Base-by-base conservation (phyloP, 2,888 invertebrate genomes). In the Ormyrus pomaceus region DNA sequence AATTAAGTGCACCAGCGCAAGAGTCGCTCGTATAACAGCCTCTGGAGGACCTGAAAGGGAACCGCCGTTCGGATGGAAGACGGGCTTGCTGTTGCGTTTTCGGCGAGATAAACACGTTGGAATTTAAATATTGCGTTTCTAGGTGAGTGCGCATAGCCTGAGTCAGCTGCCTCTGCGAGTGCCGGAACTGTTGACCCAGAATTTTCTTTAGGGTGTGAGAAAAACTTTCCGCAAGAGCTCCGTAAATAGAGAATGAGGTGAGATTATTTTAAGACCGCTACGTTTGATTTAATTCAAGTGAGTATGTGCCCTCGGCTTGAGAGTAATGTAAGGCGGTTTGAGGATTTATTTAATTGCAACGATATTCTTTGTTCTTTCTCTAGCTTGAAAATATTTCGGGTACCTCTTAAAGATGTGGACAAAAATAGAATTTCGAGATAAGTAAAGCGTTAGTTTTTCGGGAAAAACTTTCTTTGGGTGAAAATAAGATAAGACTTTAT, bases 1-100 rank as follows among this genome's bases (percentile, higher is more conserved):
- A 87, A 87, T 87, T 87, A 87, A 86, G 83, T 76, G 69, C 61
- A 10, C 6, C 19, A 45, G 56, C 45, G 19, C 11, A 46, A 8
- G 48, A 48, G 55, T 48, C 13, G 53, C 70, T 71, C 51, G 62
- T 58, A 48, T 77, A 64, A 58, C 50, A 56, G 51, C 53, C 48
- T 46, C 34, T 8, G 58, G 46, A 55, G 53, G 53, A 46, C 46
- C n/a, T 5, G 19, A 69, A 46, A n/a, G n/a, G 45, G 56, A 19
- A n/a, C 34, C 34, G 34, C 34, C 34, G 34, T 34, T 34, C 34
- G 34, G 34, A 34, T 34, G 34, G 34, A 34, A 34, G 34, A 34
- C 8, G 9, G 6, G 45, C 6, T 46, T 68, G 3, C 3, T 1
- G 7, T n/a, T 2, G 11, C 10, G 13, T 56, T 34, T 34, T 19